A percentile compares a stretch with the other conserved stretches of the same genome.
These are phyloP conservation scores for Branchinecta lindahli DNA, from an alignment of 1,140 invertebrate genomes.

Conservation along the genomic window DNA sequence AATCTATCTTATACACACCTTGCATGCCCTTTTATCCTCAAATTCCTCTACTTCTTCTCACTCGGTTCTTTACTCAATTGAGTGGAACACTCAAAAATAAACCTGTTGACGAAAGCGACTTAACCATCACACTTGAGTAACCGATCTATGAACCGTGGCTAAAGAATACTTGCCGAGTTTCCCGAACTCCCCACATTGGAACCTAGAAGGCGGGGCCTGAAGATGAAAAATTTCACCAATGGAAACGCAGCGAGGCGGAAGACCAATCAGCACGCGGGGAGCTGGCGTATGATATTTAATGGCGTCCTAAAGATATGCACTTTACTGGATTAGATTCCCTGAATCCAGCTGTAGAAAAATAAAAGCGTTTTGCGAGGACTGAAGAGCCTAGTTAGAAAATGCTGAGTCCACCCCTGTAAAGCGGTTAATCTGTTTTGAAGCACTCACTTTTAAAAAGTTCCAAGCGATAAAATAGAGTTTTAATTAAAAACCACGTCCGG, in stretches of 20 bases:
- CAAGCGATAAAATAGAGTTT: neutral
- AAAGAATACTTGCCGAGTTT: conserved; percentile 8
- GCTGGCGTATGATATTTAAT: neutral
- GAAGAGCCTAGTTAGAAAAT: neutral
- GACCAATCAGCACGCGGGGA: neutral
- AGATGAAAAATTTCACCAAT: conserved; percentile 2
- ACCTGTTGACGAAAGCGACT: conserved; percentile 7
- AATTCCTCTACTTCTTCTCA: neutral
- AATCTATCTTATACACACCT: neutral
- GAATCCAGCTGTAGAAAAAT: neutral
- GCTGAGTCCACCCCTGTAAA: neutral
- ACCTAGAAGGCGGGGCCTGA: neutral
- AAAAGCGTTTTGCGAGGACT: neutral
- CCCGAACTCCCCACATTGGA: neutral
- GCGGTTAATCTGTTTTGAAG: neutral
- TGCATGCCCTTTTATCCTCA: neutral
- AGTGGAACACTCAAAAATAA: conserved; percentile 7
- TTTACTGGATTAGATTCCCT: conserved; percentile 1
- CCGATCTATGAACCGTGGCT: conserved; percentile 8
- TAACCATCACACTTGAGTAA: conserved; percentile 10
- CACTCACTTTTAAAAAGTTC: neutral
- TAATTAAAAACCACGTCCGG: neutral
- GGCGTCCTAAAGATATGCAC: neutral
- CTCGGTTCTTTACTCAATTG: neutral
- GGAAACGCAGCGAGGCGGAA: neutral